phyloP scores from a whole-genome alignment of 2,888 invertebrate species.

The Timema cristinae region DNA sequence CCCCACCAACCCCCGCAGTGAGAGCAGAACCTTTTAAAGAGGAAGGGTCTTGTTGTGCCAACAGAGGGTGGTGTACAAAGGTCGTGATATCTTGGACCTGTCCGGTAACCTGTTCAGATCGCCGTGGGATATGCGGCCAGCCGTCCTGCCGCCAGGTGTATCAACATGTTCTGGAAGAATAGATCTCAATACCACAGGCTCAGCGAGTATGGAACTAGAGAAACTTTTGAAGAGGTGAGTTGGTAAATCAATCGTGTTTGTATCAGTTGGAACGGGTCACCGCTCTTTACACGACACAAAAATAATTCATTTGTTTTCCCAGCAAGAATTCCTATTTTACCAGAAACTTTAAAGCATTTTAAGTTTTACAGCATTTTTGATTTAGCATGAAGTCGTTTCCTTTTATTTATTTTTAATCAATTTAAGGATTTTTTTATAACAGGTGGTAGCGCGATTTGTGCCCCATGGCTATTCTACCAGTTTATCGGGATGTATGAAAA shows the following conservation, averaged over 20 bases:
- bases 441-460: too few relatives aligned
- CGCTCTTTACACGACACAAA: not conserved
- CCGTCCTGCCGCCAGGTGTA: slow-evolving; percentile 54
- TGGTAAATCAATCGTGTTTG: too few relatives aligned
- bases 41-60: too few relatives aligned
- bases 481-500: too few relatives aligned
- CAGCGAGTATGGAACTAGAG: slow-evolving; percentile 47
- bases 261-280: not conserved
- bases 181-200: slow-evolving; percentile 59
- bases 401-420: too few relatives aligned
- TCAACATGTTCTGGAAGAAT: slow-evolving; percentile 57
- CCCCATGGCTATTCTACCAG: too few relatives aligned
- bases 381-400: too few relatives aligned
- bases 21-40: too few relatives aligned
- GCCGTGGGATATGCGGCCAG: slow-evolving; percentile 54
- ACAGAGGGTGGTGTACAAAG: slow-evolving; percentile 42
- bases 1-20: too few relatives aligned
- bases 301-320: not conserved
- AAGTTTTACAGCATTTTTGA: too few relatives aligned
- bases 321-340: not conserved
- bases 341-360: not conserved
- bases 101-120: slow-evolving; percentile 52
- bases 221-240: not conserved
- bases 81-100: slow-evolving; percentile 57
- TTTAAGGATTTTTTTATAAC: too few relatives aligned